phyloP scores from a whole-genome alignment of 1,140 invertebrate genomes.

The Pseudomyrmex flavicornis region DNA sequence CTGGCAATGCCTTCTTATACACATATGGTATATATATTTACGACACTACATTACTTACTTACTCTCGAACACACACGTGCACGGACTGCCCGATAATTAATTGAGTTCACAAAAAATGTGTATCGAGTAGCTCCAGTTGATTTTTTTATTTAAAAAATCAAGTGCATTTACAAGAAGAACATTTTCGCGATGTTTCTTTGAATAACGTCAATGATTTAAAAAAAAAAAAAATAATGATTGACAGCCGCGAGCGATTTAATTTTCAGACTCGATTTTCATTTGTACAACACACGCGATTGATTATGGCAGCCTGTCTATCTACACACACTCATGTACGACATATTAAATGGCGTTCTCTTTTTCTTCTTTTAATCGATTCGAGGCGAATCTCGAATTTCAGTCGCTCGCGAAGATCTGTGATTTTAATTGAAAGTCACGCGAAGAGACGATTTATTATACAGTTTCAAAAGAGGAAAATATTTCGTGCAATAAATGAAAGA shows the following conservation, averaged over 20 bases:
- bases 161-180: too few species aligned
- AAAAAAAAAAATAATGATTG: not conserved
- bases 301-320: slow-evolving; percentile 41
- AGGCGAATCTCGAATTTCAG: slow-evolving; percentile 19
- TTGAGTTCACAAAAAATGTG: not conserved
- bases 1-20: slow-evolving; percentile 65
- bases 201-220: too few species aligned
- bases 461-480: slow-evolving; percentile 26
- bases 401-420: slow-evolving; percentile 23
- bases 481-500: slow-evolving; percentile 22
- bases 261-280: slow-evolving; percentile 5
- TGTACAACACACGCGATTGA: slow-evolving; percentile 34
- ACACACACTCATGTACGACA: slow-evolving; percentile 25
- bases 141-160: not conserved
- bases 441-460: slow-evolving; percentile 8
- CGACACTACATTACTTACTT: too few species aligned
- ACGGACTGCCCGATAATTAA: slow-evolving; percentile 37
- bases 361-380: slow-evolving; percentile 46
- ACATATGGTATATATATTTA: not conserved
- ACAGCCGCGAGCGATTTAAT: not conserved
- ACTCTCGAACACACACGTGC: slow-evolving; percentile 19
- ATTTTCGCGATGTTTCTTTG: too few species aligned
- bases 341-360: slow-evolving; percentile 30
- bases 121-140: not conserved
- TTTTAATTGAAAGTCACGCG: slow-evolving; percentile 1